phyloP scores from a whole-genome alignment of 2,113 vertebrate species.

The Odocoileus hemionus region DNA sequence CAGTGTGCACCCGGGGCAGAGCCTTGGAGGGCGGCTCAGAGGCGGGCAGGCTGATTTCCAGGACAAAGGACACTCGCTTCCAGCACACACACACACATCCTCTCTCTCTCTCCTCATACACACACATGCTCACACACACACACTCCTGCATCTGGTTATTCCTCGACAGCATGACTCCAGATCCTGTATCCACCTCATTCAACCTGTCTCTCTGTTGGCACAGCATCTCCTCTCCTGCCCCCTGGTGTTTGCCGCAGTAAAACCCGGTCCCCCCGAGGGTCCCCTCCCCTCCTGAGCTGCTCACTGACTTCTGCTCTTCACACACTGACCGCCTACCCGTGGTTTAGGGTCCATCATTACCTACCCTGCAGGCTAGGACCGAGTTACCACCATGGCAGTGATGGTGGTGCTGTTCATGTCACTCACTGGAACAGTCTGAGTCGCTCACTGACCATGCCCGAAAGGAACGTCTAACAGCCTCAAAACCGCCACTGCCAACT shows the following conservation, averaged over 20 bases:
- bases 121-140: neutral
- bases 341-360: rapidly evolving
- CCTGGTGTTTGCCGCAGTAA: neutral
- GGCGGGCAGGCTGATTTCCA: neutral
- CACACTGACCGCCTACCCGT: too few species aligned
- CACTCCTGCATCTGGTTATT: neutral
- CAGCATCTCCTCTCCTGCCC: neutral
- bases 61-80: neutral
- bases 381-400: rapidly evolving
- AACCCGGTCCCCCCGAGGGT: rapidly evolving
- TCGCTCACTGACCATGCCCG: rapidly evolving
- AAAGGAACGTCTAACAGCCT: neutral
- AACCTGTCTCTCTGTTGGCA: neutral
- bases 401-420: neutral
- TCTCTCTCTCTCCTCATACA: neutral
- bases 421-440: neutral
- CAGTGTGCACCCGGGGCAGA: rapidly evolving
- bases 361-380: rapidly evolving
- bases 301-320: too few species aligned
- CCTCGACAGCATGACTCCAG: neutral
- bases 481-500: neutral
- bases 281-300: too few species aligned
- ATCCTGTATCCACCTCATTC: neutral
- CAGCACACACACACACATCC: rapidly evolving
- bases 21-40: rapidly evolving